Evolutionary conservation across 2,888 invertebrate genomes (phyloP), one percentile per base, ranked within the genome.

Genomic region (Maniola hyperantus): DNA sequence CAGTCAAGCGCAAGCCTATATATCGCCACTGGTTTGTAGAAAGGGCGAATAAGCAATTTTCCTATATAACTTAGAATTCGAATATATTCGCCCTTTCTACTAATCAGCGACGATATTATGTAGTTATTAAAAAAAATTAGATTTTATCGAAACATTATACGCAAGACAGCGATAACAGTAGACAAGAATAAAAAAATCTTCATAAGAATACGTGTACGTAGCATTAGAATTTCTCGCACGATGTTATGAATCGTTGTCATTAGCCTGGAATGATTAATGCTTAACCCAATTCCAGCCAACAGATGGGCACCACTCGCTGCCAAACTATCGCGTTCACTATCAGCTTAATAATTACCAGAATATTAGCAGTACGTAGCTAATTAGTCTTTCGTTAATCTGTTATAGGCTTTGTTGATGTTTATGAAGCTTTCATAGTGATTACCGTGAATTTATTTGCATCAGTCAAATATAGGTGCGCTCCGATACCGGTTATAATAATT

Each of bases 241-340:
- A 66, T 67, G 65, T 74, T 76, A 78, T 74, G 76, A 78, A 79
- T 77, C 73, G 74, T 74, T 75, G 79, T 79, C 76, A 72, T 73
- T 75, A 77, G 70, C 76, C 69, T 76, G 71, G 66, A 68, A 73
- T 83, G 82, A 83, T 81, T 80, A 79, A 82, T 81, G 80, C 64
- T 72, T 79, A 79, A 80, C 78, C 79, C 77, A 79, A 80, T 81
- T 78, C 72, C 74, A 63, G 73, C 73, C 74, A 71, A 70, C 76
- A 75, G 73, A 74, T 78, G 77, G 70, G 71, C 66, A 70, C 74
- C 74, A 74, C 74, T 76, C 73, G 76, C 70, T 72, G 72, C 72
- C 74, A 73, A 74, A 74, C 72, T 74, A 72, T 71, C 73, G 59
- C 66, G 65, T 64, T 64, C 64, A 68, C 66, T 71, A 68, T 71